Evolutionary conservation across 2,888 invertebrate species (phyloP).

Genomic region (Aphodius sticticus): DNA sequence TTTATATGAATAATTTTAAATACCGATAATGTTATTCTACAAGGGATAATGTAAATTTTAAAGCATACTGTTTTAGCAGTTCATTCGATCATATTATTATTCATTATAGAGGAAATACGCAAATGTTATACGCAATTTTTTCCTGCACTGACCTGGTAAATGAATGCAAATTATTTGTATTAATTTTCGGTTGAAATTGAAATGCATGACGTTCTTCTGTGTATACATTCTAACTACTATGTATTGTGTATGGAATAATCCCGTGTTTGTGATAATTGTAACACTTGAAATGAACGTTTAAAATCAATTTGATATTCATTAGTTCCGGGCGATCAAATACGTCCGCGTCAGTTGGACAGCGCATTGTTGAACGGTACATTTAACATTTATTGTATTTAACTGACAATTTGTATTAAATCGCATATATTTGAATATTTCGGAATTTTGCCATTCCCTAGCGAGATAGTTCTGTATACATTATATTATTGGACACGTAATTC

Average conservation of each 20-base stretch:
- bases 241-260: neutral
- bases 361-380: neutral
- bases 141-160: neutral
- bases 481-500: no score
- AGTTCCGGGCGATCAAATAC: neutral
- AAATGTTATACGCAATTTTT: neutral
- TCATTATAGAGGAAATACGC: neutral
- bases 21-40: no score
- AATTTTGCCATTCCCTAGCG: no score
- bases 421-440: neutral
- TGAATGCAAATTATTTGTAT: neutral
- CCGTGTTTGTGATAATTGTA: neutral
- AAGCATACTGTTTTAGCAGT: neutral
- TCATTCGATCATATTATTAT: neutral
- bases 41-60: no score
- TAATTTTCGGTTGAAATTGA: neutral
- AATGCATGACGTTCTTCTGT: neutral
- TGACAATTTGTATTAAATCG: neutral
- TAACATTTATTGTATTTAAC: neutral
- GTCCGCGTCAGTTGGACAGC: neutral
- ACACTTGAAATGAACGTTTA: neutral
- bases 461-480: no score
- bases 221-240: neutral
- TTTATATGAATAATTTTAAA: no score
- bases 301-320: conserved; percentile 4